Evolutionary conservation across 2,888 invertebrate species (phyloP).

Genomic region (Geophilus truncorum): DNA sequence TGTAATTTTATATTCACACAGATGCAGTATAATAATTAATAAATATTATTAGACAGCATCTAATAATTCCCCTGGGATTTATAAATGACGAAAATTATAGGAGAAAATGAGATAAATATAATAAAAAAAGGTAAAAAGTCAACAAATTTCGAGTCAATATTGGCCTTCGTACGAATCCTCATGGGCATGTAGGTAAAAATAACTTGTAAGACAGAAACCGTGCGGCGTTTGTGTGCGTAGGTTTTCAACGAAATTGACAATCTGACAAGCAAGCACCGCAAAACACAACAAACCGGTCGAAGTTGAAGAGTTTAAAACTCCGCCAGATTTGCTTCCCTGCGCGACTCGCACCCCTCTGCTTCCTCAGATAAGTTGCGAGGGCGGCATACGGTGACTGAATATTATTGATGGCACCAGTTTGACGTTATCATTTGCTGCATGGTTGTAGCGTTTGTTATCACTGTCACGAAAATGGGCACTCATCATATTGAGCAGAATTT

Average conservation of each 20-base stretch:
- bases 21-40: no score
- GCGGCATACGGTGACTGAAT: not conserved
- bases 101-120: not conserved
- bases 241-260: not conserved
- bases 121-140: not conserved
- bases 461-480: conserved; percentile 21
- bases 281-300: not conserved
- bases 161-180: not conserved
- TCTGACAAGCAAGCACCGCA: not conserved
- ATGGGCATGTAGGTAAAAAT: not conserved
- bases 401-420: conserved; percentile 9
- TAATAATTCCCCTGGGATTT: no score
- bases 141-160: not conserved
- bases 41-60: no score
- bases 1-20: no score
- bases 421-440: conserved; percentile 21
- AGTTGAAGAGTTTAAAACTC: not conserved
- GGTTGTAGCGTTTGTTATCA: conserved; percentile 15
- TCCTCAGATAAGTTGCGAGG: conserved; percentile 20
- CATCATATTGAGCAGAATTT: conserved; percentile 8
- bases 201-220: not conserved
- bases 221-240: not conserved
- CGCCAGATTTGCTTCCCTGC: not conserved
- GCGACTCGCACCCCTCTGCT: not conserved
- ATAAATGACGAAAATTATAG: not conserved